These are phyloP conservation scores for Hystrix brachyura DNA, from an alignment of 2,113 vertebrate species.

Conservation along the genomic window DNA sequence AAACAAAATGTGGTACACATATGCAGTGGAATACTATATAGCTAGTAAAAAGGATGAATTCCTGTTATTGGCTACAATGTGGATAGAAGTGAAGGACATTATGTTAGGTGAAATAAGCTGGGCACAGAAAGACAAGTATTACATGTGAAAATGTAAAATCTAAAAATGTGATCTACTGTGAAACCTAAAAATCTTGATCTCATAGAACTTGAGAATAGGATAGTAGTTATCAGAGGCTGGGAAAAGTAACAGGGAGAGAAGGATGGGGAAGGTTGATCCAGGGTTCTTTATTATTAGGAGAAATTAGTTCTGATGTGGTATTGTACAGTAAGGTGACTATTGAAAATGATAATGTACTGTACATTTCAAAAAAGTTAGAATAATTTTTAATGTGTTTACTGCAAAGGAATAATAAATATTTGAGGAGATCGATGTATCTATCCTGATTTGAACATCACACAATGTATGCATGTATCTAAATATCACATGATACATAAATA, in stretches of 20 bases:
- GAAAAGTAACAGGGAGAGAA: neutral
- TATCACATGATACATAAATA: neutral
- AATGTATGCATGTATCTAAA: neutral
- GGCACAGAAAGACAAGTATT: neutral
- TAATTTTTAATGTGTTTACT: neutral
- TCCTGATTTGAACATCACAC: neutral
- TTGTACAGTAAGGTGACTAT: no score
- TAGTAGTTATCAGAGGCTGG: neutral
- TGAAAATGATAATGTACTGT: neutral
- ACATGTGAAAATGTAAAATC: neutral
- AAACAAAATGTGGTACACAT: neutral
- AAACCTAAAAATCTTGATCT: neutral
- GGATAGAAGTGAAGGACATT: neutral
- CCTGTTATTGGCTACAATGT: neutral
- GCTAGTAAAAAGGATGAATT: neutral
- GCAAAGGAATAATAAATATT: neutral
- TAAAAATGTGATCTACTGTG: neutral
- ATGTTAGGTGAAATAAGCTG: neutral
- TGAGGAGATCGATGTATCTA: neutral
- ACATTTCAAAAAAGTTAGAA: neutral
- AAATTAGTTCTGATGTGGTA: neutral
- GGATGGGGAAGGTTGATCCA: neutral
- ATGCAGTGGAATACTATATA: neutral
- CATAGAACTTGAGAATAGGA: neutral
- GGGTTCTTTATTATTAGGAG: neutral